phyloP scores from a whole-genome alignment of 2,113 vertebrate genomes.

The Anhinga anhinga region DNA sequence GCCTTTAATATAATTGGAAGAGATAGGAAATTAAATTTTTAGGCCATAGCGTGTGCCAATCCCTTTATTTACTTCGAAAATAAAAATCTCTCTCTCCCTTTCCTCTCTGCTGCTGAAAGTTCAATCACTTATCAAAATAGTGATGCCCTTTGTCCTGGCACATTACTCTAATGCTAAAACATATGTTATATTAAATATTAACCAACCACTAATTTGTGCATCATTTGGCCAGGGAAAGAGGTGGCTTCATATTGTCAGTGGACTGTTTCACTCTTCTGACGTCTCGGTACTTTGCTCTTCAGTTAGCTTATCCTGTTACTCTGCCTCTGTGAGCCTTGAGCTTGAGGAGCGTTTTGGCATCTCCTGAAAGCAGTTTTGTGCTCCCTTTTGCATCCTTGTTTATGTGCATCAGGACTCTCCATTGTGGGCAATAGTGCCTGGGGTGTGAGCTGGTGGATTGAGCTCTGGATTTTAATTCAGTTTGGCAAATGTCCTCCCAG shows the following conservation, averaged over 20 bases:
- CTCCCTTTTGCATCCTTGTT: not conserved
- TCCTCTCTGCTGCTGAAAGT: not conserved
- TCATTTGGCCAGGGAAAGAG: not conserved
- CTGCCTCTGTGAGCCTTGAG: not conserved
- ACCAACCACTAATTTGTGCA: not conserved
- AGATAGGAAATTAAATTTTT: conserved; percentile 21
- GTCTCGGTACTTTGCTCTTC: not conserved
- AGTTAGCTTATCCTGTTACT: not conserved
- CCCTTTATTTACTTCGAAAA: conserved; percentile 10
- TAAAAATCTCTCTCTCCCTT: not conserved
- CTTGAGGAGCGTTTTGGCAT: not conserved
- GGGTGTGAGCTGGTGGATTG: not conserved
- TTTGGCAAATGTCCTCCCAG: not conserved
- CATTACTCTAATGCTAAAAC: conserved; percentile 6
- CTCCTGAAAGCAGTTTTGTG: not conserved
- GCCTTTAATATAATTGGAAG: not conserved
- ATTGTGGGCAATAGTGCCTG: not conserved
- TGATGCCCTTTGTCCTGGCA: conserved; percentile 7
- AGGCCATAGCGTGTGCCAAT: not conserved
- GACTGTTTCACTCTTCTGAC: not conserved
- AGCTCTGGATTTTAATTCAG: not conserved
- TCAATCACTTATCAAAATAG: conserved; percentile 22
- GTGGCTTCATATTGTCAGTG: not conserved
- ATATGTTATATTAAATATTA: conserved; percentile 52
- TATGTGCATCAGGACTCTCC: not conserved